A percentile compares a stretch with the other conserved stretches of the same genome.
Conservation (phyloP, 2,888 invertebrate species). For the Parnassius mnemosyne region DNA sequence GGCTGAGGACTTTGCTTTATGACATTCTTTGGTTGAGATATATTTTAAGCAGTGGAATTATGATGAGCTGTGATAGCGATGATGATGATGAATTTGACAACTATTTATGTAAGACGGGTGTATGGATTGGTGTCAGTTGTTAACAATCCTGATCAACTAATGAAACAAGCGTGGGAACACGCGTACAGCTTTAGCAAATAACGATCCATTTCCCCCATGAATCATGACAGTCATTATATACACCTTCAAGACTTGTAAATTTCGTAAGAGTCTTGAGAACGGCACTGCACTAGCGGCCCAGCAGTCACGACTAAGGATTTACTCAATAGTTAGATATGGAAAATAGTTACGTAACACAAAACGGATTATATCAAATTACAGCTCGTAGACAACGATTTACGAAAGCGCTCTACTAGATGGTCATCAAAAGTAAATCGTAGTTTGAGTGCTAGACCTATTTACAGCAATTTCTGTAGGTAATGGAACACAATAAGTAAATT, state of each 20-base stretch:
- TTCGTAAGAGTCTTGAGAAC: slow-evolving; percentile 66
- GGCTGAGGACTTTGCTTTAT: too few relatives aligned
- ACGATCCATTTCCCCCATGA: slow-evolving; percentile 55
- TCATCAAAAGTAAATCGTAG: slow-evolving; percentile 9
- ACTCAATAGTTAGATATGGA: slow-evolving; percentile 39
- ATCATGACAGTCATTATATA: slow-evolving; percentile 64
- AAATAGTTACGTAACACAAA: slow-evolving; percentile 53
- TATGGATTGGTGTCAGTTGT: slow-evolving; percentile 29
- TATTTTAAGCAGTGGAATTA: too few relatives aligned
- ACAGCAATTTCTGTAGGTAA: background rate
- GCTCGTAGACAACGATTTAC: slow-evolving; percentile 57
- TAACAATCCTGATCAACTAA: slow-evolving; percentile 42
- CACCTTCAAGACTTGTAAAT: slow-evolving; percentile 39
- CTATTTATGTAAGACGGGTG: slow-evolving; percentile 36
- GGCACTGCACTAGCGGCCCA: slow-evolving; percentile 45
- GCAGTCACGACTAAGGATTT: slow-evolving; percentile 65
- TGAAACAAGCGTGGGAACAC: slow-evolving; percentile 64
- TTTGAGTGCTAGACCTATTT: slow-evolving; percentile 14
- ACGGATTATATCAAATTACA: slow-evolving; percentile 57
- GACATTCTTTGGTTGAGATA: too few relatives aligned
- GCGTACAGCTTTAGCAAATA: slow-evolving; percentile 63
- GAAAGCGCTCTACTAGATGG: slow-evolving; percentile 38
- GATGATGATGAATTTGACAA: slow-evolving; percentile 22
- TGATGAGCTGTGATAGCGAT: too few relatives aligned
- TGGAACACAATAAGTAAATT: background rate